Evolutionary conservation across 2,113 vertebrate genomes (phyloP), one percentile per base, ranked within the genome.

Genomic region (Procavia capensis): DNA sequence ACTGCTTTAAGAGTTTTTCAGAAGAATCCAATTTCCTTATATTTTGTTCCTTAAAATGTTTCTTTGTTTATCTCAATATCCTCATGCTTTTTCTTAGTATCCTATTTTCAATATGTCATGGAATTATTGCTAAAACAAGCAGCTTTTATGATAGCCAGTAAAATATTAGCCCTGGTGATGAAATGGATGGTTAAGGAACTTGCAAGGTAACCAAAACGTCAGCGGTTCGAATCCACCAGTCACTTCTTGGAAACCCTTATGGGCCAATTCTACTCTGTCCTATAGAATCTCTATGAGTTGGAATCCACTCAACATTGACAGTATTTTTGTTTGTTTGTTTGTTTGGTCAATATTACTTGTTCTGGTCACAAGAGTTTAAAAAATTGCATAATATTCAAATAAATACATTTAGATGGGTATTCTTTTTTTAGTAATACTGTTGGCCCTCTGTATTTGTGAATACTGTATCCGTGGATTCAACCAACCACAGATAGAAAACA

Each of bases 41-140:
- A 81, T 75, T 89, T 72, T 85, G 81, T 31, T 76, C 16, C 59
- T 94, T 76, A 72, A 92, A 88, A n/a, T 85, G 66, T n/a, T n/a
- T n/a, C n/a, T 34, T 66, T 27, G 5, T 57, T 1, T 36, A 79
- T 41, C n/a, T 61, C 22, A 82, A 13, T 0, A 0, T 74, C 47
- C 83, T 3, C 39, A 45, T 88, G 25, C 39, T 75, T 64, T 83
- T 22, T 70, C 61, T 83, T 90, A 9, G 20, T 81, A 9, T 64
- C 10, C 13, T 59, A 14, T 94, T 89, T 93, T 93, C 19, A 94
- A 76, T 64, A 80, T 13, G 74, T 4, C 66, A 13, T 76, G 27
- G 47, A 93, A 89, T 82, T 88, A 36, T 57, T 64, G 68, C 2
- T 88, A 88, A 20, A 36, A 2, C 9, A 59, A 88, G 78, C 1